Evolutionary conservation across 2,797 vertebrate species (phyloP), one percentile per base, ranked within the genome.

Genomic region (Enteromius mattozi): DNA sequence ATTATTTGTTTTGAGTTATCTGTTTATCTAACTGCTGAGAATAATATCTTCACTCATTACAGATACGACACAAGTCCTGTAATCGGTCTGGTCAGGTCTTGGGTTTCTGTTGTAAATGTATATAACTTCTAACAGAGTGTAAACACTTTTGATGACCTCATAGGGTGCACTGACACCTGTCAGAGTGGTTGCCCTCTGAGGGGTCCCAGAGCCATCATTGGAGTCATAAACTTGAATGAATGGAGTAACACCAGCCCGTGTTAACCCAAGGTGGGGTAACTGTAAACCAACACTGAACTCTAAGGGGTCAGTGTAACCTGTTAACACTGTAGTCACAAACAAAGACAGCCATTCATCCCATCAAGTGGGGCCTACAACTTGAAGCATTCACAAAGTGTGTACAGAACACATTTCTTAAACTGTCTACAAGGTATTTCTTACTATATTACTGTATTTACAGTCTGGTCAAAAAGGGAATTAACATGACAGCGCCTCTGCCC

Each of bases 81-180:
- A 45, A 24, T n/a, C 14, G 6, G 35, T 70, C 68, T 70, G 17
- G 35, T 37, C 4, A 12, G 21, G n/a, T 45, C 17, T 65, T 63
- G 24, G 30, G 6, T 65, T 65, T 19, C 9, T 66, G 27, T 27
- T 14, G 72, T 78, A 37, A 65, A 47, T 35, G 37, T 42, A 24
- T 33, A 74, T 33, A 47, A 33, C 49, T 47, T 14, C 24, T 45
- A n/a, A 33, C 14, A 35, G 68, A 10, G 70, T 63, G 27, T 35
- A 49, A 82, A 77, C 70, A 21, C n/a, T n/a, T 51, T 45, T 24
- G 37, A 76, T 69, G 21, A 71, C 30, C 75, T 21, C 35, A 80
- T 86, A 84, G 88, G 63, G 86, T 87, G 88, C 87, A 78, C 68
- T 93, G 93, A 92, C 92, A 94, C 89, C 91, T 93, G 93, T 91